Conservation (phyloP, 1,140 invertebrate genomes). For the Zeugodacus cucurbitae region DNA sequence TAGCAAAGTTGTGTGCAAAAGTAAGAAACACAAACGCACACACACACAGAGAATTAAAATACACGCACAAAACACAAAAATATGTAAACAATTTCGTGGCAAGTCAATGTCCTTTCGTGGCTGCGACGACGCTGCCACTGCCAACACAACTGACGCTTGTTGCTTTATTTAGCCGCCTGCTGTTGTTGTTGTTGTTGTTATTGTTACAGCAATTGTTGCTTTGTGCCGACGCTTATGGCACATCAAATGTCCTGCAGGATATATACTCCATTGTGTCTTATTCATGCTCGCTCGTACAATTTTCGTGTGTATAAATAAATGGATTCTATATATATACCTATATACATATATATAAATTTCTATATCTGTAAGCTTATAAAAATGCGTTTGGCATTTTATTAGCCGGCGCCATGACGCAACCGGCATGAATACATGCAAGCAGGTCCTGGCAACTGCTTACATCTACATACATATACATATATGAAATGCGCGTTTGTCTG, state of each 20-base stretch:
- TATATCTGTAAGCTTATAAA: neutral
- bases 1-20: neutral
- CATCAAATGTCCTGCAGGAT: slow-evolving; percentile 37
- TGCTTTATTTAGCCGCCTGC: neutral
- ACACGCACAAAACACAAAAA: neutral
- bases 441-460: neutral
- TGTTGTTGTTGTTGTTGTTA: neutral
- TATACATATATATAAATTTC: neutral
- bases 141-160: neutral
- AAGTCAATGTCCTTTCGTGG: slow-evolving; percentile 23
- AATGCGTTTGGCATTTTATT: slow-evolving; percentile 39
- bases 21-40: neutral
- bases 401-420: slow-evolving; percentile 13
- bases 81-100: neutral
- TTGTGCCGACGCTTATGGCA: slow-evolving; percentile 14
- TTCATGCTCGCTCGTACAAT: slow-evolving; percentile 3
- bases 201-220: neutral
- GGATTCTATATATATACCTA: neutral
- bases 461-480: neutral
- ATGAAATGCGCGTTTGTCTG: neutral
- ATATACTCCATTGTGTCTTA: slow-evolving; percentile 29
- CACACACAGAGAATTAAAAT: neutral
- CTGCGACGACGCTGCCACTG: neutral
- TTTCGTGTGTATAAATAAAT: neutral
- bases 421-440: neutral